These are phyloP conservation scores for Hucho hucho DNA, from an alignment of 2,113 vertebrate genomes.

Conservation along the genomic window DNA sequence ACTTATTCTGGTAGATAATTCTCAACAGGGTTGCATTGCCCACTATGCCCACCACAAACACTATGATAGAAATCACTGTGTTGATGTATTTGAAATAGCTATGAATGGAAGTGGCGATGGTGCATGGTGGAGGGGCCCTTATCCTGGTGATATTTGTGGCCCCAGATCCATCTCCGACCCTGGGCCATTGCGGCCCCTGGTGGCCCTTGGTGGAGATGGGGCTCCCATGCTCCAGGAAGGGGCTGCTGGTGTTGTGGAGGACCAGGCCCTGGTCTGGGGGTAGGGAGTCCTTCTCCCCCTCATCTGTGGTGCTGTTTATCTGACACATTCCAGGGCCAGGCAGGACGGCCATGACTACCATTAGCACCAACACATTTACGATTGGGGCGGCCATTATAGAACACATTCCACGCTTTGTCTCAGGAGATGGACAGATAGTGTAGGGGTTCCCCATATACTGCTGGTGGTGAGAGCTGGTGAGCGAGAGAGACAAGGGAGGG, in stretches of 20 bases:
- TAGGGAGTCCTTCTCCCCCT: conserved; percentile 14
- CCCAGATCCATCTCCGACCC: background rate
- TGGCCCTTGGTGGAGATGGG: conserved; percentile 6
- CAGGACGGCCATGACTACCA: conserved; percentile 63
- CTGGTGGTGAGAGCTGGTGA: conserved; percentile 36
- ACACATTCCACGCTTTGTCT: conserved; percentile 48
- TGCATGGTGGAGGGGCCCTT: conserved; percentile 50
- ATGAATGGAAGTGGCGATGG: conserved; percentile 69
- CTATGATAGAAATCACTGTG: conserved; percentile 85
- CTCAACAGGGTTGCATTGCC: conserved; percentile 93
- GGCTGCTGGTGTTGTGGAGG: conserved; percentile 24
- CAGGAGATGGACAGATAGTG: conserved; percentile 42
- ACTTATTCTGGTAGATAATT: conserved; percentile 99
- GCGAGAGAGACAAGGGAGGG: conserved; percentile 25
- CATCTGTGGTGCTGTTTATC: conserved; percentile 52
- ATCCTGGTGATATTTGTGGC: conserved; percentile 30
- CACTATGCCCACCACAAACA: conserved; percentile 94
- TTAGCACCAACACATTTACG: conserved; percentile 63
- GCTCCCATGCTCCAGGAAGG: background rate
- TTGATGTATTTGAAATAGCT: conserved; percentile 91
- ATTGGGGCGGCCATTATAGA: conserved; percentile 61
- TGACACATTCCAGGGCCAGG: conserved; percentile 70
- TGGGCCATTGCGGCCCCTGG: background rate
- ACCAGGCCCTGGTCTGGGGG: background rate
- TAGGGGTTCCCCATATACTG: conserved; percentile 40